A percentile compares a stretch with the other conserved stretches of the same genome.
phyloP scores from a whole-genome alignment of 2,113 vertebrate genomes.

The Clarias batrachus region DNA sequence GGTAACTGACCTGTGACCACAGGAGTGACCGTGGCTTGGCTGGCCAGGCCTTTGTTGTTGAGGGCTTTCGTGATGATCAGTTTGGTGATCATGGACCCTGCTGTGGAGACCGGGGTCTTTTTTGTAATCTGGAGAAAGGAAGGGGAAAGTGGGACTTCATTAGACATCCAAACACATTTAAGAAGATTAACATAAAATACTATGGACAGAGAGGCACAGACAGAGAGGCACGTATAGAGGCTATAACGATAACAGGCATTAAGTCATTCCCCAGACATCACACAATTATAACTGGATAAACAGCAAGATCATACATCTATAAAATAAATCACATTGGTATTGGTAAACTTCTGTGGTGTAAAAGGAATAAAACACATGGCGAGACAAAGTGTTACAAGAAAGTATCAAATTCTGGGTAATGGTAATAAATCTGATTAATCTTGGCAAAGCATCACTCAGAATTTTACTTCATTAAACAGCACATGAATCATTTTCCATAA shows the following conservation, averaged over 20 bases:
- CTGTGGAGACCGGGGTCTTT: slow-evolving; percentile 87
- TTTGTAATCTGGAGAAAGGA: slow-evolving; percentile 83
- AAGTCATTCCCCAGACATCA: background rate
- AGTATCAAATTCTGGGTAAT: background rate
- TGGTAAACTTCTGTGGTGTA: background rate
- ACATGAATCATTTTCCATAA: background rate
- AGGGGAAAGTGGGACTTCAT: no score
- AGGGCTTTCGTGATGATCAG: slow-evolving; percentile 95
- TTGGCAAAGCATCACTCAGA: no score
- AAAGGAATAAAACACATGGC: background rate
- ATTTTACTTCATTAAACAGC: background rate
- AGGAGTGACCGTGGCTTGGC: slow-evolving; percentile 85
- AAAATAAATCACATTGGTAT: background rate
- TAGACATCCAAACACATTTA: background rate
- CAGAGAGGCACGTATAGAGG: background rate
- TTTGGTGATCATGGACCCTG: slow-evolving; percentile 91
- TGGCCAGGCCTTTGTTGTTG: slow-evolving; percentile 88
- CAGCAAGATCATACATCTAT: background rate
- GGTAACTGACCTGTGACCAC: slow-evolving; percentile 80
- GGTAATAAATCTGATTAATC: background rate
- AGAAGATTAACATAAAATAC: background rate
- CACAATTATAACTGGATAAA: background rate
- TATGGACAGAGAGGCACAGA: background rate
- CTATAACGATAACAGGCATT: background rate
- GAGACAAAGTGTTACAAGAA: background rate